Evolutionary conservation across 2,888 invertebrate species (phyloP).

Genomic region (Drosophila prolongata): DNA sequence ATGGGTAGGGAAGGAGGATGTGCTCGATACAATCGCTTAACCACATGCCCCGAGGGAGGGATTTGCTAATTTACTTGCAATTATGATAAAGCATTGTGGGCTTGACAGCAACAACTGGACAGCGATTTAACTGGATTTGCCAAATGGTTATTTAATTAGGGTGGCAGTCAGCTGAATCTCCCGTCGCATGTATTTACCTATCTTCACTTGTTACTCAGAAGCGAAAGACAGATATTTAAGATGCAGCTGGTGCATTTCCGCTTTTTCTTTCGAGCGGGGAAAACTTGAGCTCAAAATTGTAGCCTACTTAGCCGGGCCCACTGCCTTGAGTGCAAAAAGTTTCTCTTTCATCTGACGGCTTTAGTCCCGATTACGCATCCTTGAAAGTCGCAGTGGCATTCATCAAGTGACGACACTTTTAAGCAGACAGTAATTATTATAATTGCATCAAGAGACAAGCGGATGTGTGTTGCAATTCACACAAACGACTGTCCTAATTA

Average conservation of each 20-base stretch:
- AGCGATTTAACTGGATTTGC: constrained; percentile 29
- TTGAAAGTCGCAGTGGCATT: constrained; percentile 36
- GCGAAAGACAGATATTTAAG: background rate
- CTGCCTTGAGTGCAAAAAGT: constrained; percentile 34
- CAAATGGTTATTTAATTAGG: constrained; percentile 43
- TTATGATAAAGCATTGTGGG: constrained; percentile 37
- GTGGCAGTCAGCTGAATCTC: constrained; percentile 7
- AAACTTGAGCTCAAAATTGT: constrained; percentile 32
- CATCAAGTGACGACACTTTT: constrained; percentile 46
- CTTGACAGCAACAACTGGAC: constrained; percentile 29
- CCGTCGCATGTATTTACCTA: constrained; percentile 17
- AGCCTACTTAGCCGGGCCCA: constrained; percentile 32
- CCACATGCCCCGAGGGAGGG: constrained; percentile 17
- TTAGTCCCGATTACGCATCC: constrained; percentile 37
- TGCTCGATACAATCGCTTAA: constrained; percentile 15
- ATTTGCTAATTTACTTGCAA: constrained; percentile 63
- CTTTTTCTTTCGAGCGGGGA: constrained; percentile 11
- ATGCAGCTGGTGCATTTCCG: constrained; percentile 18
- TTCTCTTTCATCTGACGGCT: constrained; percentile 39
- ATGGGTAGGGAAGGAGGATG: constrained; percentile 20
- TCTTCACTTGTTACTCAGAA: constrained; percentile 3
- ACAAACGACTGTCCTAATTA: constrained; percentile 17
- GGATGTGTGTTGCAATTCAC: background rate
- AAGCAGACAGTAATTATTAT: constrained; percentile 48
- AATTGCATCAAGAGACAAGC: constrained; percentile 51